Base-by-base conservation (phyloP, 2,797 vertebrate species). In the Tauraco hartlaubi region DNA sequence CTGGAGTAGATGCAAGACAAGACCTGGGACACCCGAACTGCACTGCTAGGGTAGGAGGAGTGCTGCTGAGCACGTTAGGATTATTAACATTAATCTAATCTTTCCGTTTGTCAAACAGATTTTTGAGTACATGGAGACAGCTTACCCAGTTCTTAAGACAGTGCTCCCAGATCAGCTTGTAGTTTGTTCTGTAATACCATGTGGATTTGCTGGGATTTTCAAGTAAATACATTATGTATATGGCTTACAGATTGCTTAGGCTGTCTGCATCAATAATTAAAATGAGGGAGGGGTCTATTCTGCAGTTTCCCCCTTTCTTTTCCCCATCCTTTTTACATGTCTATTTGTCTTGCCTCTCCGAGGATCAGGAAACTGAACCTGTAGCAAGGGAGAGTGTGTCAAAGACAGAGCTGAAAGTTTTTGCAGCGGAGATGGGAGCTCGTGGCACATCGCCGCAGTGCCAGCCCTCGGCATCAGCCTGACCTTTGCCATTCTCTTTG, bases 161-260 rank as follows among this genome's bases (percentile, higher is more conserved):
- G 97, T 92, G 85, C 85, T 97, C 86, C 95, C 81, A 83, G 93
- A 97, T 97, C 68, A 72, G 94, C 94, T 92, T 88, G 87, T 90
- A 94, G 75, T 96, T 97, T 96, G 92, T 95, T 97, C 94, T 95
- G 81, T 97, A 97, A 97, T 91, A 85, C 80, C 72, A 3, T 92
- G 95, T 97, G 95, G 91, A 97, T 98, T 97, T 97, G 96, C 89
- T 77, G 94, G 94, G 93, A 97, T 98, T 97, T 97, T 92, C 90
- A 94, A 98, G 95, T 97, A 98, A 97, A 98, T 97, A 94, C 86
- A 97, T 97, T 97, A 97, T 98, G 88, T 85, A 92, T 96, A 96
- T 96, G 96, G 94, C 95, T 98, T 97, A 97, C 92, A 92, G 90
- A 93, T 97, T 94, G 95, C 95, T 97, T 96, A 96, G 95, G 51